Evolutionary conservation across 2,888 invertebrate genomes (phyloP).

Genomic region (Apeira syringaria): DNA sequence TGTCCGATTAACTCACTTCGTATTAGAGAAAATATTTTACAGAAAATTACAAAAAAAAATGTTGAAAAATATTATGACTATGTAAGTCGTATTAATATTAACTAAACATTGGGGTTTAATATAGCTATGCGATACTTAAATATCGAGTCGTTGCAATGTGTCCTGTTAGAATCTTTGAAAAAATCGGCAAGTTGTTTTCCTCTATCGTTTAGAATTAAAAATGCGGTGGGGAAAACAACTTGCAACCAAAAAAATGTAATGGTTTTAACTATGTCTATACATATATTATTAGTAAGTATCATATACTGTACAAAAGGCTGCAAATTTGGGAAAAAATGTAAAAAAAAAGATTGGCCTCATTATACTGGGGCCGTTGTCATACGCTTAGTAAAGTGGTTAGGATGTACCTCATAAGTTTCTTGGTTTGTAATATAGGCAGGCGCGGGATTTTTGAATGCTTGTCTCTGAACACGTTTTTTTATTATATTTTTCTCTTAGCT

Average conservation of each 20-base stretch:
- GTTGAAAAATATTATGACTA: conserved; percentile 57
- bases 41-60: conserved; percentile 57
- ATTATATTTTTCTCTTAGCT: conserved; percentile 45
- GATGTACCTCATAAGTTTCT: conserved; percentile 74
- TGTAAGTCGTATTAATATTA: conserved; percentile 59
- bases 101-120: conserved; percentile 57
- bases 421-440: conserved; percentile 58
- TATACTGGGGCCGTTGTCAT: conserved; percentile 72
- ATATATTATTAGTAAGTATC: conserved; percentile 78
- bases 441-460: conserved; percentile 46
- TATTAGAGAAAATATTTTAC: conserved; percentile 29
- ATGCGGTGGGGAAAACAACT: conserved; percentile 41
- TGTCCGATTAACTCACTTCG: conserved; percentile 44
- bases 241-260: conserved; percentile 61
- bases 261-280: conserved; percentile 79
- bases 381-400: conserved; percentile 81
- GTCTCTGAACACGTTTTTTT: conserved; percentile 31
- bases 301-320: conserved; percentile 80
- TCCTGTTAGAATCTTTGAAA: conserved; percentile 63
- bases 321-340: conserved; percentile 73
- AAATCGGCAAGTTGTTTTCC: conserved; percentile 53
- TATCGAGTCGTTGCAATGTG: conserved; percentile 59
- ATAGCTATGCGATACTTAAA: conserved; percentile 58
- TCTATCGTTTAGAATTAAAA: conserved; percentile 28
- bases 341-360: conserved; percentile 69